Conservation (phyloP, 2,888 invertebrate species). For the Protodeltote pygarga region DNA sequence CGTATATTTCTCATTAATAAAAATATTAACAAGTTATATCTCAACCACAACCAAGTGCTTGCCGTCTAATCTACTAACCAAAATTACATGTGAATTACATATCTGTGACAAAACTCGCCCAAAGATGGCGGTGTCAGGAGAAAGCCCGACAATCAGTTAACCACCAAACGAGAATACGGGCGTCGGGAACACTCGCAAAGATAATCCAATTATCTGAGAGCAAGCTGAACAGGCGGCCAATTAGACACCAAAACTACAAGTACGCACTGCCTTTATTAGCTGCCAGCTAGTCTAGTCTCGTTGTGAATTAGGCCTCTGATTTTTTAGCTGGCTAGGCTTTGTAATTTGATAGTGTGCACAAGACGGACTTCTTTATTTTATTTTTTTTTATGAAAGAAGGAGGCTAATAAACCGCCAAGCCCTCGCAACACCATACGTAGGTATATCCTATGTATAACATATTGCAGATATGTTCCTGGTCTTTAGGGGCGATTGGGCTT, state of each 20-base stretch:
- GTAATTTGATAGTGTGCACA: no score
- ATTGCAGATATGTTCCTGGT: no score
- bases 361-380: no score
- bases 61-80: constrained; percentile 18
- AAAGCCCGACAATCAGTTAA: constrained; percentile 53
- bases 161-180: constrained; percentile 57
- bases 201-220: constrained; percentile 70
- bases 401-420: no score
- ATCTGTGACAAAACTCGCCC: constrained; percentile 43
- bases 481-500: no score
- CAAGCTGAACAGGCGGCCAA: constrained; percentile 62
- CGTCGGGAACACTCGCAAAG: constrained; percentile 56
- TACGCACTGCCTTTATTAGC: constrained; percentile 46
- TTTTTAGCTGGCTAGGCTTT: constrained; percentile 3
- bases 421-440: no score
- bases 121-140: constrained; percentile 35
- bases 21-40: constrained; percentile 7
- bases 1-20: no score
- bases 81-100: constrained; percentile 50
- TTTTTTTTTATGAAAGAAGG: no score
- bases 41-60: constrained; percentile 17
- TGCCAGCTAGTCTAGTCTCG: constrained; percentile 19
- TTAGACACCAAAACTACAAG: constrained; percentile 63
- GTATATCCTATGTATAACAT: no score
- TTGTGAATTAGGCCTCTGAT: constrained; percentile 19